phyloP scores from a whole-genome alignment of 2,797 vertebrate genomes.

The Platyrinchus mystaceus region DNA sequence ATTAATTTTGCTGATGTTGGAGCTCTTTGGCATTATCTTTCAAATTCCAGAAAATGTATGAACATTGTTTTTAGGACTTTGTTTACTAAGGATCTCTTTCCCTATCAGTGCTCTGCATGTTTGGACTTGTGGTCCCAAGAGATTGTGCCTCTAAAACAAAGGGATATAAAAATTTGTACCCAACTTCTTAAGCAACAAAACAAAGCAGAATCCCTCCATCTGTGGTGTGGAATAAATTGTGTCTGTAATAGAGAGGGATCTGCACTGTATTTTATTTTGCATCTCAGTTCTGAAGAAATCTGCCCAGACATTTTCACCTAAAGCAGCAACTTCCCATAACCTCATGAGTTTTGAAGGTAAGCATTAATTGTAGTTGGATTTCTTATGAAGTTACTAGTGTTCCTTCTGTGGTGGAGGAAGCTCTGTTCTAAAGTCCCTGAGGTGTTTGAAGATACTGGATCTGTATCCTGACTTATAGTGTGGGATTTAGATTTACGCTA shows the following conservation, averaged over 20 bases:
- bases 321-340: not conserved
- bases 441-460: not conserved
- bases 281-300: not conserved
- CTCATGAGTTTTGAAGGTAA: not conserved
- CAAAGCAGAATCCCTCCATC: not conserved
- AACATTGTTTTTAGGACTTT: not conserved
- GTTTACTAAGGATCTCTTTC: not conserved
- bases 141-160: constrained; percentile 11
- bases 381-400: not conserved
- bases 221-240: not conserved
- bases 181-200: not conserved
- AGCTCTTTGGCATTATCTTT: not conserved
- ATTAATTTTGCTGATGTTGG: not conserved
- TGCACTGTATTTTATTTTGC: not conserved
- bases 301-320: not conserved
- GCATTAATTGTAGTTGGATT: not conserved
- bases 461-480: not conserved
- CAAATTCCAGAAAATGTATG: not conserved
- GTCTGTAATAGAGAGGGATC: not conserved
- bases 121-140: not conserved
- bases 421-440: not conserved
- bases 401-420: not conserved
- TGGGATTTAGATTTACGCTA: not conserved
- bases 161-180: not conserved
- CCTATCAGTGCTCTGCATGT: not conserved